These are phyloP conservation scores for Sapajus apella DNA, from an alignment of 2,113 vertebrate species.

Conservation along the genomic window DNA sequence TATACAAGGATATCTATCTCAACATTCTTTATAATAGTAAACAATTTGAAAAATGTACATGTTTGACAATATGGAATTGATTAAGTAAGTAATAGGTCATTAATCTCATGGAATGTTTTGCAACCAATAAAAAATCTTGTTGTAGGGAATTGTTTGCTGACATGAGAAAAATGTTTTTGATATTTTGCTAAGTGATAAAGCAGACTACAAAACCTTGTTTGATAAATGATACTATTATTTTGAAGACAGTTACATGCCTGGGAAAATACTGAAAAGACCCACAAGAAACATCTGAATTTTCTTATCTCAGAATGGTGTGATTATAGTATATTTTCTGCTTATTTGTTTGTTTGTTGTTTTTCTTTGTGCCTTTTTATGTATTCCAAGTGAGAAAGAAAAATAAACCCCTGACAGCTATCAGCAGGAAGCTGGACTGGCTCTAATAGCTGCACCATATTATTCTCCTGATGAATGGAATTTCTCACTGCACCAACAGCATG, in stretches of 20 bases:
- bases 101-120: conserved; percentile 20
- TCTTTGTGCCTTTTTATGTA: background rate
- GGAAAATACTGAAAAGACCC: background rate
- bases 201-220: background rate
- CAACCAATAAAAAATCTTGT: background rate
- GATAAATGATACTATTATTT: conserved; percentile 22
- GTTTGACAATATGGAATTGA: background rate
- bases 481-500: background rate
- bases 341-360: background rate
- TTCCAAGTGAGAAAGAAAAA: background rate
- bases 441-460: background rate
- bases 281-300: background rate
- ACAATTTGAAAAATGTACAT: conserved; percentile 15
- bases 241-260: background rate
- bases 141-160: conserved; percentile 12
- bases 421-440: background rate
- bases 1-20: background rate
- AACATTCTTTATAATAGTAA: background rate
- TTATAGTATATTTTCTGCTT: background rate
- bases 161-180: conserved; percentile 19
- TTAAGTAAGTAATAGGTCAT: conserved; percentile 18
- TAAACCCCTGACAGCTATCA: background rate
- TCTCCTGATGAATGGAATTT: background rate
- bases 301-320: background rate
- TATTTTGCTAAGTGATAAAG: conserved; percentile 25